These are phyloP conservation scores for Micropoecilia bifurca DNA, from an alignment of 2,797 vertebrate genomes.

Conservation along the genomic window DNA sequence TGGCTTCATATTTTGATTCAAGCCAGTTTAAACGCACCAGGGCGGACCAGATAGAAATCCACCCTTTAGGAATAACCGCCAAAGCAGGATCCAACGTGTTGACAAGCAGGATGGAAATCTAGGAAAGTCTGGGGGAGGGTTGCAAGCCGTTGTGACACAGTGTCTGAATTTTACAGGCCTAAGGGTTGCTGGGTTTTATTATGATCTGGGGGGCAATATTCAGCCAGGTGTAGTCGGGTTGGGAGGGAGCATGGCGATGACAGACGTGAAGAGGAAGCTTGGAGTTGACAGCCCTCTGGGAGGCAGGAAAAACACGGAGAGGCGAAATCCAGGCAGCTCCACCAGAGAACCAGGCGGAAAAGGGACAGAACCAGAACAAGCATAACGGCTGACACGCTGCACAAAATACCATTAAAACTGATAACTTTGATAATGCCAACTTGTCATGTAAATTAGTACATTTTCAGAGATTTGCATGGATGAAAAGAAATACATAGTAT, in stretches of 20 bases:
- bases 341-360: conserved; percentile 22
- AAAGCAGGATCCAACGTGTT: conserved; percentile 46
- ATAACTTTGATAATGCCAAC: neutral
- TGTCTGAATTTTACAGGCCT: conserved; percentile 60
- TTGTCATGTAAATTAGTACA: neutral
- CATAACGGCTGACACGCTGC: neutral
- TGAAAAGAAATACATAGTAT: neutral
- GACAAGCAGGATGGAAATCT: conserved; percentile 63
- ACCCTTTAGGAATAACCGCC: conserved; percentile 60
- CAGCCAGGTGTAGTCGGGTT: conserved; percentile 69
- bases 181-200: conserved; percentile 58
- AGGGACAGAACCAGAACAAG: neutral
- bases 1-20: neutral
- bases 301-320: conserved; percentile 21
- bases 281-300: conserved; percentile 48
- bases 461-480: neutral
- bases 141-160: conserved; percentile 21
- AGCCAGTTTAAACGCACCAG: conserved; percentile 37
- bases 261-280: conserved; percentile 67
- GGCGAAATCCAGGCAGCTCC: conserved; percentile 2
- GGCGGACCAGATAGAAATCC: conserved; percentile 48
- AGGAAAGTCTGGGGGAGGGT: conserved; percentile 46
- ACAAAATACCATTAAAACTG: neutral
- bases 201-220: conserved; percentile 69
- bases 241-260: conserved; percentile 61